A percentile compares a stretch with the other conserved stretches of the same genome.
These are phyloP conservation scores for Dromius quadrimaculatus DNA, from an alignment of 2,888 invertebrate species.

Conservation along the genomic window DNA sequence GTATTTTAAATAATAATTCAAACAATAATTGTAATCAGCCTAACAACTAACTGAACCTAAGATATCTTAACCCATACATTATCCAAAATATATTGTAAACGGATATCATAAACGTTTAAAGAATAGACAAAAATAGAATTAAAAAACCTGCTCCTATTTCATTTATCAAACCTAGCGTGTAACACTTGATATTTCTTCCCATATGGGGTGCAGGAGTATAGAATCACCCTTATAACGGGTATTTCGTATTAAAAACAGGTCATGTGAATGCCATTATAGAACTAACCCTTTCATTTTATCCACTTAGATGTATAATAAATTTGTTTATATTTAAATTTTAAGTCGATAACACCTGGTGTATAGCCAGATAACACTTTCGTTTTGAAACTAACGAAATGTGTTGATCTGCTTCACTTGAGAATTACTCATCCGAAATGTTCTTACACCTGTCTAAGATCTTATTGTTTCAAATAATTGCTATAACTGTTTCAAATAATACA, in stretches of 20 bases:
- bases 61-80: no score
- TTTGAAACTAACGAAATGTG: slow-evolving; percentile 24
- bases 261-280: slow-evolving; percentile 12
- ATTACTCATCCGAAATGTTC: not conserved
- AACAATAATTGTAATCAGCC: not conserved
- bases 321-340: slow-evolving; percentile 36
- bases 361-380: slow-evolving; percentile 14
- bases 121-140: not conserved
- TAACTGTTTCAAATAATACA: no score
- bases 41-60: not conserved
- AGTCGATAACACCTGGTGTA: slow-evolving; percentile 31
- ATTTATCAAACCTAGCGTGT: not conserved
- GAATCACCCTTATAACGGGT: slow-evolving; percentile 19
- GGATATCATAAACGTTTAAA: not conserved
- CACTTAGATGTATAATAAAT: slow-evolving; percentile 32
- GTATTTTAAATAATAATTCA: not conserved
- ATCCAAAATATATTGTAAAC: not conserved
- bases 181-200: slow-evolving; percentile 13
- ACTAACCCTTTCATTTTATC: slow-evolving; percentile 25
- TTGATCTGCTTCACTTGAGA: slow-evolving; percentile 11
- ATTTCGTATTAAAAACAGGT: slow-evolving; percentile 32
- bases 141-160: slow-evolving; percentile 9
- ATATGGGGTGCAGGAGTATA: not conserved
- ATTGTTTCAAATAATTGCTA: no score
- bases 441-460: slow-evolving; percentile 23